A percentile compares a stretch with the other conserved stretches of the same genome.
These are phyloP conservation scores for Sciurus niger DNA, from an alignment of 2,113 vertebrate genomes.

Conservation along the genomic window DNA sequence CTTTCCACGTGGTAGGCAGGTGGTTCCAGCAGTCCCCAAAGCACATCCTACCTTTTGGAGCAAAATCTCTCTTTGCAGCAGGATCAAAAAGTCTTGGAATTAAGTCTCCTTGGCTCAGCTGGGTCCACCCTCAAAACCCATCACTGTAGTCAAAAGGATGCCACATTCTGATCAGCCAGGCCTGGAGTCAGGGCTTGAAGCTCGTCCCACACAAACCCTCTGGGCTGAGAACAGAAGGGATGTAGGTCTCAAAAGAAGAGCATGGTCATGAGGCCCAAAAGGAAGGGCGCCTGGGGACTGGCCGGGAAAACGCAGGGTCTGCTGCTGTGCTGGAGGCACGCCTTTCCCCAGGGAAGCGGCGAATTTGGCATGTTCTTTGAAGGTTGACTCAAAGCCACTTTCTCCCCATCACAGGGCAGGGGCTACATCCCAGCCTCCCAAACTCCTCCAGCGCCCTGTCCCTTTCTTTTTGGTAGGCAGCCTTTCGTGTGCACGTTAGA, in stretches of 20 bases:
- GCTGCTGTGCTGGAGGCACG: rapidly evolving
- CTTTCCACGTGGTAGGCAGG: not conserved
- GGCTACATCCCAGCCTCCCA: too few relatives aligned
- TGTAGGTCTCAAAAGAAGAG: not conserved
- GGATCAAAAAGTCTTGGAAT: not conserved
- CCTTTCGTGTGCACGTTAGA: not conserved
- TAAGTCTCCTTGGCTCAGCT: not conserved
- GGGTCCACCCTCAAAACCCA: not conserved
- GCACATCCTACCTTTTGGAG: not conserved
- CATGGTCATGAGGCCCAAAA: not conserved
- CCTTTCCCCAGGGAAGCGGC: not conserved
- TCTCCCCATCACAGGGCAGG: not conserved
- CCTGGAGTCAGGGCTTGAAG: not conserved
- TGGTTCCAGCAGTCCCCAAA: not conserved
- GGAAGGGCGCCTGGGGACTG: rapidly evolving
- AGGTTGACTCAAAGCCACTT: not conserved
- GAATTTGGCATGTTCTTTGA: not conserved
- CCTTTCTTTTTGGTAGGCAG: not conserved
- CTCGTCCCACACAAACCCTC: not conserved
- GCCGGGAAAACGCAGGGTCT: not conserved
- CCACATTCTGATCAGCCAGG: not conserved
- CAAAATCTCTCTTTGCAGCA: not conserved
- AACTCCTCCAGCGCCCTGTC: not conserved
- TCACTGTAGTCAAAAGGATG: not conserved
- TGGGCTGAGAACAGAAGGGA: not conserved